Evolutionary conservation across 1,140 invertebrate genomes (phyloP).

Genomic region (Zophobas morio): DNA sequence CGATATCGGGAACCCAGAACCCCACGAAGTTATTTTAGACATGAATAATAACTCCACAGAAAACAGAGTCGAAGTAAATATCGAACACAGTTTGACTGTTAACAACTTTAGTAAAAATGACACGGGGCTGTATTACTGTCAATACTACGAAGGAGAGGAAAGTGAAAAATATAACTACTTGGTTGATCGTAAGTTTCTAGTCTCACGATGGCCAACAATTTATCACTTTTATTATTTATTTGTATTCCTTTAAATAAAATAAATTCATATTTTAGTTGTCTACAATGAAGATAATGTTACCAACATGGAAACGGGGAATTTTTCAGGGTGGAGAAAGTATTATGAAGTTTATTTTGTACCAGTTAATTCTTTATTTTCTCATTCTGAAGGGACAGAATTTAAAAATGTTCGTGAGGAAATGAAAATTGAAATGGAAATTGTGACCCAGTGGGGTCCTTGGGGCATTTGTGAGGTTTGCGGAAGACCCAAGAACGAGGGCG

Average conservation of each 20-base stretch:
- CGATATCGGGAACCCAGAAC: constrained; percentile 58
- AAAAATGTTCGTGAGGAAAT: constrained; percentile 59
- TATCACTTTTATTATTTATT: too few species aligned
- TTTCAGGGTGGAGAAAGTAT: constrained; percentile 69
- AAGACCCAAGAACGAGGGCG: constrained; percentile 59
- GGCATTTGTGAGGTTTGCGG: constrained; percentile 64
- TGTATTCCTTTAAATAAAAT: neutral
- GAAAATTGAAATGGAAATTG: constrained; percentile 62
- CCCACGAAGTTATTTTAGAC: constrained; percentile 68
- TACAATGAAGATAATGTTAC: constrained; percentile 59
- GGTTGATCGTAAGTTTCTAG: constrained; percentile 64
- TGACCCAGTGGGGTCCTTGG: constrained; percentile 65
- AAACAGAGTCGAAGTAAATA: constrained; percentile 67
- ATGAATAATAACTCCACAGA: constrained; percentile 69
- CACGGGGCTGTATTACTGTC: constrained; percentile 70
- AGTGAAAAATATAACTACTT: constrained; percentile 71
- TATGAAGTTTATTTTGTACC: constrained; percentile 68
- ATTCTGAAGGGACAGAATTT: constrained; percentile 60
- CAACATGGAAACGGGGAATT: constrained; percentile 65
- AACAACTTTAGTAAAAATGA: constrained; percentile 65
- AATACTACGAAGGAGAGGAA: constrained; percentile 67
- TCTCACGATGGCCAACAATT: constrained; percentile 46
- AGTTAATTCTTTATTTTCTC: constrained; percentile 62
- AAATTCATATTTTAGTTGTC: constrained; percentile 57
- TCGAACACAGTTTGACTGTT: constrained; percentile 69